Conservation (phyloP, 2,797 vertebrate species). For the Onychomys arenicola region DNA sequence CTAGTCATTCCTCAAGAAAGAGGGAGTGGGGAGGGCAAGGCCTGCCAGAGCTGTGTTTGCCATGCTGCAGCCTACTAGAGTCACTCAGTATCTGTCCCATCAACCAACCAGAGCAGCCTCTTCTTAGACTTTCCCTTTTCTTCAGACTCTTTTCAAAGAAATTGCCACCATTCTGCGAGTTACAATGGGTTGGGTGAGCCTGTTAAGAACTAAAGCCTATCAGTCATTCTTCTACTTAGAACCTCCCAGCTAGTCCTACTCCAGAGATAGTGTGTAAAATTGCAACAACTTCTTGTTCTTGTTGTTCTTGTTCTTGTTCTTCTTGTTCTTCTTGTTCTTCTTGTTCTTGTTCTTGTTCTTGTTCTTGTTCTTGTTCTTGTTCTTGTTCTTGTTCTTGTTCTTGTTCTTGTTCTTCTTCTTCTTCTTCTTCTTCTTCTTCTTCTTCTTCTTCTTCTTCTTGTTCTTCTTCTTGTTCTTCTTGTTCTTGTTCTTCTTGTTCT, state of each 20-base stretch:
- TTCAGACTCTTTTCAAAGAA: constrained; percentile 4
- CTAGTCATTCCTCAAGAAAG: not conserved
- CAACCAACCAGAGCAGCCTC: not conserved
- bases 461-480: too few species aligned
- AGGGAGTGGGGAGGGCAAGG: not conserved
- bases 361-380: too few species aligned
- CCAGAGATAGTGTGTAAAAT: not conserved
- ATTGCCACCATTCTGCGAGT: not conserved
- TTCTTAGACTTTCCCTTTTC: not conserved
- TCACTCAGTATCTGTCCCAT: not conserved
- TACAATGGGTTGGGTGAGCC: not conserved
- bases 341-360: too few species aligned
- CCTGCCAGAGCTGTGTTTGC: not conserved
- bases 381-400: too few species aligned
- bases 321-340: too few species aligned
- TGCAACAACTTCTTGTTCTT: too few species aligned
- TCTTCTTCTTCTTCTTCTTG: too few species aligned
- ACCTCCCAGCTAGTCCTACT: not conserved
- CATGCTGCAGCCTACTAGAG: not conserved
- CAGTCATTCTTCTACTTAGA: not conserved
- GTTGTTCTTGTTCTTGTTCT: too few species aligned
- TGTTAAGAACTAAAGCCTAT: not conserved
- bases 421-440: too few species aligned
- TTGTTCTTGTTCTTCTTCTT: too few species aligned
- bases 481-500: too few species aligned